These are phyloP conservation scores for Netta rufina DNA, from an alignment of 2,797 vertebrate species.

Conservation along the genomic window DNA sequence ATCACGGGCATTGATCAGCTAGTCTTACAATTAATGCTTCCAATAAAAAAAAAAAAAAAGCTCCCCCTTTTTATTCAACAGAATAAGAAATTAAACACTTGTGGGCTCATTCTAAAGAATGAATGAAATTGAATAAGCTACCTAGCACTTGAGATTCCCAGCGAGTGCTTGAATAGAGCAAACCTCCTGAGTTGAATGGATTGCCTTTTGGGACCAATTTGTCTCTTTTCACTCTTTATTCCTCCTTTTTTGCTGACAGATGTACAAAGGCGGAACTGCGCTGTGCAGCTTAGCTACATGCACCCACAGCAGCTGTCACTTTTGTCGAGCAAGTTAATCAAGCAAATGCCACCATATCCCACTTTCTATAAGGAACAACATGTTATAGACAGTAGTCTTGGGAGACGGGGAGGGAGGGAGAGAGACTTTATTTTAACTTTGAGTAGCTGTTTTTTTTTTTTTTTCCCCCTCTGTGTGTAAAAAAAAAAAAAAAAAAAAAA, in stretches of 20 bases:
- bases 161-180: conserved; percentile 98
- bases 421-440: conserved; percentile 87
- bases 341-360: conserved; percentile 99
- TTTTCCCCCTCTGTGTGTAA: conserved; percentile 10
- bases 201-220: conserved; percentile 99
- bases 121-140: conserved; percentile 99
- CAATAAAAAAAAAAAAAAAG: conserved; percentile 79
- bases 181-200: conserved; percentile 98
- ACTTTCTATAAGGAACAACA: conserved; percentile 91
- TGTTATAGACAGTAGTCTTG: conserved; percentile 86
- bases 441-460: conserved; percentile 78
- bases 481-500: background rate
- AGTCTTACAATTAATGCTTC: conserved; percentile 90
- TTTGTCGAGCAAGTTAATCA: conserved; percentile 99
- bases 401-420: conserved; percentile 77
- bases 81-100: conserved; percentile 99
- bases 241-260: conserved; percentile 98
- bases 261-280: conserved; percentile 99
- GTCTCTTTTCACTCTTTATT: conserved; percentile 99
- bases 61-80: conserved; percentile 77
- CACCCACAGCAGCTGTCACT: conserved; percentile 99
- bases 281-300: conserved; percentile 98
- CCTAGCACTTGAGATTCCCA: conserved; percentile 98
- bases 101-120: conserved; percentile 95
- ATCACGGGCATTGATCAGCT: conserved; percentile 89